phyloP scores from a whole-genome alignment of 2,888 invertebrate species.

The Stomorhina lunata region DNA sequence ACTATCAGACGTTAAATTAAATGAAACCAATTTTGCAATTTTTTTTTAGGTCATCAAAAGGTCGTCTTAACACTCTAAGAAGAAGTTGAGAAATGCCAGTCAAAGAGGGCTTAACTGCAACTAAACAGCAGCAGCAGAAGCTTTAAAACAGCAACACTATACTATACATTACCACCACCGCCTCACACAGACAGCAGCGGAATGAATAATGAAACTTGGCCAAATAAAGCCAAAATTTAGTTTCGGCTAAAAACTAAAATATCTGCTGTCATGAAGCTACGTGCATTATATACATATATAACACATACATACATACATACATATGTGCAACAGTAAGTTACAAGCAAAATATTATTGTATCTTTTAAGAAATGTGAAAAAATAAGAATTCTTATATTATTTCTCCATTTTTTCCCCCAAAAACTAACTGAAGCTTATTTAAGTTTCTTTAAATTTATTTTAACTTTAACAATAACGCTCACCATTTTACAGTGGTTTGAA shows the following conservation, averaged over 20 bases:
- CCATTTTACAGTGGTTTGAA: too few species aligned
- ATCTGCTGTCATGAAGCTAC: too few species aligned
- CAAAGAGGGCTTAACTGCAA: slow-evolving; percentile 64
- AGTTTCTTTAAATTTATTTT: slow-evolving; percentile 55
- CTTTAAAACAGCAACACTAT: slow-evolving; percentile 12
- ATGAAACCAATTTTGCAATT: slow-evolving; percentile 62
- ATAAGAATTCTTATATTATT: slow-evolving; percentile 25
- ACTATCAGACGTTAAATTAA: slow-evolving; percentile 66
- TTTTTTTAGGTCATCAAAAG: slow-evolving; percentile 63
- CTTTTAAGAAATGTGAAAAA: slow-evolving; percentile 16
- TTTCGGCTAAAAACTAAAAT: neutral
- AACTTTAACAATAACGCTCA: slow-evolving; percentile 56
- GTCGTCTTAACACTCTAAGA: slow-evolving; percentile 62
- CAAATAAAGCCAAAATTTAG: slow-evolving; percentile 53
- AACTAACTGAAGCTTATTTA: slow-evolving; percentile 27
- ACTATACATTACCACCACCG: too few species aligned
- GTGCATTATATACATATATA: too few species aligned
- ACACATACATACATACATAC: neutral
- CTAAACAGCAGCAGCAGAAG: slow-evolving; percentile 46
- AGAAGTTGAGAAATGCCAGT: slow-evolving; percentile 63
- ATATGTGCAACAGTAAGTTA: slow-evolving; percentile 44
- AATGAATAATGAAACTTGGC: slow-evolving; percentile 64
- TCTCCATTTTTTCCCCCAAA: neutral
- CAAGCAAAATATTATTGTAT: slow-evolving; percentile 35
- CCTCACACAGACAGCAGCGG: slow-evolving; percentile 30